These are phyloP conservation scores for Trichomalopsis sarcophagae DNA, from an alignment of 1,140 invertebrate genomes.

Conservation along the genomic window DNA sequence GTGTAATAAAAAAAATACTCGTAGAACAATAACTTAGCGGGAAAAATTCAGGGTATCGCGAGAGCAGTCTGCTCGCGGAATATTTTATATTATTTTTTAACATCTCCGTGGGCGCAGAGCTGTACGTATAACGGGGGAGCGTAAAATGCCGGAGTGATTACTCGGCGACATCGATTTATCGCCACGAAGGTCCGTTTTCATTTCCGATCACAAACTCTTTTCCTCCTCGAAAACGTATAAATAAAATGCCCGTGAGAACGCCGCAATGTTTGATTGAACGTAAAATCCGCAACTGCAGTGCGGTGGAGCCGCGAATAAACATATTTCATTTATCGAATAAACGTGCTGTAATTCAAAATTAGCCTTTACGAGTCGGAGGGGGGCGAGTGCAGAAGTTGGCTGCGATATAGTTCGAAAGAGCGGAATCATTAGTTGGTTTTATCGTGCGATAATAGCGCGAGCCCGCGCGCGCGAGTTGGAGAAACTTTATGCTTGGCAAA, in stretches of 20 bases:
- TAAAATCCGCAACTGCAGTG: no score
- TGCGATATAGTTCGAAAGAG: constrained; percentile 53
- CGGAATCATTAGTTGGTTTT: constrained; percentile 68
- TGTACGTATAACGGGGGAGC: background rate
- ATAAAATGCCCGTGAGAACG: background rate
- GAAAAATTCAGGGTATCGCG: constrained; percentile 20
- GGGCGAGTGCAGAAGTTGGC: constrained; percentile 17
- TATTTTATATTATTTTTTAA: constrained; percentile 15
- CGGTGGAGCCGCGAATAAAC: background rate
- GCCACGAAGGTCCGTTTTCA: background rate
- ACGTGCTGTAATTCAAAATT: constrained; percentile 30
- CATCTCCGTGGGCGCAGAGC: background rate
- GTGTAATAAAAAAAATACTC: constrained; percentile 33
- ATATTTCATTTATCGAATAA: constrained; percentile 39
- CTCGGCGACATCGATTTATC: background rate
- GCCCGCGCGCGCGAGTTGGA: constrained; percentile 59
- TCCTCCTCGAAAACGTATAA: no score
- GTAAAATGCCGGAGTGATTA: background rate
- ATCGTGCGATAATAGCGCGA: constrained; percentile 68
- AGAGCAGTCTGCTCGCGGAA: background rate
- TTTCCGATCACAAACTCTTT: background rate
- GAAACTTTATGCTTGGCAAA: constrained; percentile 72
- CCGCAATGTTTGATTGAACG: background rate
- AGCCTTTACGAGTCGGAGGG: constrained; percentile 28
- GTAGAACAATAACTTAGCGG: constrained; percentile 30